phyloP scores from a whole-genome alignment of 2,113 vertebrate genomes.

The Mesocricetus auratus region DNA sequence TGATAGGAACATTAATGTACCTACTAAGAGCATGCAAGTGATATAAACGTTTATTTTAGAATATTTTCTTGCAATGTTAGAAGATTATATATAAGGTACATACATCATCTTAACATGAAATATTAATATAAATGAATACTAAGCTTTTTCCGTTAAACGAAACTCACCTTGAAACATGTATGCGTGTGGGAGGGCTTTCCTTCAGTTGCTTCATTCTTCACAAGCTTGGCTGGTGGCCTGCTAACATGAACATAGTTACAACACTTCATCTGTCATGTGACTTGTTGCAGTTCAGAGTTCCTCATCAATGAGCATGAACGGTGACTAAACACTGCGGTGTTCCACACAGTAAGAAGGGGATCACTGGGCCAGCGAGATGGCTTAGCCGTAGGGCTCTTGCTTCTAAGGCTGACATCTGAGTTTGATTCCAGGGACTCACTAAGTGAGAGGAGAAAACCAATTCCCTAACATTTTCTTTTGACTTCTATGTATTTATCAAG shows the following conservation, averaged over 20 bases:
- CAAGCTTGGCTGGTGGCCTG: conserved; percentile 24
- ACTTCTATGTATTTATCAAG: too few species aligned
- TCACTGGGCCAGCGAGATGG: not conserved
- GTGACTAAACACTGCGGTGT: conserved; percentile 56
- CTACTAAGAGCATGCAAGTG: not conserved
- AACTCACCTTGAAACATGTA: not conserved
- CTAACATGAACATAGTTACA: not conserved
- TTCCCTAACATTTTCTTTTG: not conserved
- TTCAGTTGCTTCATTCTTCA: conserved; percentile 52
- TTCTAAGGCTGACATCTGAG: not conserved
- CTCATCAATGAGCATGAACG: conserved; percentile 58
- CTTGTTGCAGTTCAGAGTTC: conserved; percentile 48
- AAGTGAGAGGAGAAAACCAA: not conserved
- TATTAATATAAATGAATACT: conserved; percentile 41
- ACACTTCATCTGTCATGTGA: conserved; percentile 14
- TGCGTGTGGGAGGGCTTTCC: not conserved
- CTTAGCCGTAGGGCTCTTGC: not conserved
- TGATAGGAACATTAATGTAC: conserved; percentile 21
- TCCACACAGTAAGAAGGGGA: conserved; percentile 51
- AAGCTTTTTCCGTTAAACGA: conserved; percentile 28
- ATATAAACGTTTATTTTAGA: not conserved
- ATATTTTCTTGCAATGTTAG: conserved; percentile 38
- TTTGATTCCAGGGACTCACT: not conserved
- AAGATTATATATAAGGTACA: not conserved
- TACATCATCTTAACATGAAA: conserved; percentile 17